Evolutionary conservation across 2,888 invertebrate species (phyloP), one percentile per base, ranked within the genome.

Genomic region (Leptinotarsa tumamoca): DNA sequence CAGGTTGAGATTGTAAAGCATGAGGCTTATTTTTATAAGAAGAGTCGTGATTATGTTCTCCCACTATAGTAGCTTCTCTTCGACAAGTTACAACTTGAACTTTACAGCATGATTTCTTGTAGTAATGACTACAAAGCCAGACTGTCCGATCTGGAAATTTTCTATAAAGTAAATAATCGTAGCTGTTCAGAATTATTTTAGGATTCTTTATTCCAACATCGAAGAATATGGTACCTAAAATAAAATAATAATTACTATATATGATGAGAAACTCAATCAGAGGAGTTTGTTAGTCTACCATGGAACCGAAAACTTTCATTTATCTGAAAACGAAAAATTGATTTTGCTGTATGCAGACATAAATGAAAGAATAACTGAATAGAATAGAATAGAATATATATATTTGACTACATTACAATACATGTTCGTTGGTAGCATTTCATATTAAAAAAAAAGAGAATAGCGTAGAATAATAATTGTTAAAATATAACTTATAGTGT

Each of bases 171-270:
- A 79, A 67, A 68, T 77, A 84, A 23, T 80, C 81, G 72, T 83
- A 77, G 13, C 82, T 72, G 67, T 83, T 80, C 51, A 84, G 70
- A 66, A 84, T 80, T 51, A 84, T 79, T 80, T 82, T 83, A 14
- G 84, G 83, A 61, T 83, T 80, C 71, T 83, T 84, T 56, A 74
- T 74, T 43, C 81, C 83, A 43, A 79, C 78, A 18, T 78, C 76
- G 58, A 84, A 80, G 71, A 80, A 82, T 21, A 84, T 82, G 49
- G 73, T 76, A 72, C 83, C 84, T 83, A 74, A 78, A 83, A 83
- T 33, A 67, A 76, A 23, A 21, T 10, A 54, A 56, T 23, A 50
- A 15, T 21, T 50, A 18, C 50, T 27, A 50, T 17, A 23, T 15
- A 67, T 14, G n/a, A 43, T 15, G 13, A 27, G 15, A 21, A 23